phyloP scores from a whole-genome alignment of 2,113 vertebrate genomes.

The Dasyurus viverrinus region DNA sequence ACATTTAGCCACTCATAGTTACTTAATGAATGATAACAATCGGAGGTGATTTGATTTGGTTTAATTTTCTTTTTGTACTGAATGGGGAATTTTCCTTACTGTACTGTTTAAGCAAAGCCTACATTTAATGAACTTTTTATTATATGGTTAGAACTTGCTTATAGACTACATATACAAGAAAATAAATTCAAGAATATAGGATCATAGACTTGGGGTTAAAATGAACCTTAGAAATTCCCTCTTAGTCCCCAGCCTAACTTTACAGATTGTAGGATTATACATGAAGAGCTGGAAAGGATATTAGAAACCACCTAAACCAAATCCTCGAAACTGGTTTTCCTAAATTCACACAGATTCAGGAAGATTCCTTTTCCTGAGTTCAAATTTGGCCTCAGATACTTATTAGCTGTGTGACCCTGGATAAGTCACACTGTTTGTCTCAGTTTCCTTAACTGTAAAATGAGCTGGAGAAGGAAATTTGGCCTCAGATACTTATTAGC shows the following conservation, averaged over 20 bases:
- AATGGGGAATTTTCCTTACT: constrained; percentile 30
- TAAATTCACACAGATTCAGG: neutral
- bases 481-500: neutral
- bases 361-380: neutral
- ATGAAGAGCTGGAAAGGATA: neutral
- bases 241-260: neutral
- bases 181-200: neutral
- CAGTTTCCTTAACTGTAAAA: neutral
- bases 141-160: constrained; percentile 27
- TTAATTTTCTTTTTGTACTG: constrained; percentile 12
- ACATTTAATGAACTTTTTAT: neutral
- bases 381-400: neutral
- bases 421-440: neutral
- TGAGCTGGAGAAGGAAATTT: neutral
- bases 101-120: neutral
- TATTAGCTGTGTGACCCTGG: neutral
- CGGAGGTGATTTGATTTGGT: constrained; percentile 5
- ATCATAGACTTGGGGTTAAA: neutral
- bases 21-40: neutral
- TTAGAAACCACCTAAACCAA: neutral
- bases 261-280: neutral
- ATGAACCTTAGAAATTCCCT: neutral
- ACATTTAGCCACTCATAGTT: neutral
- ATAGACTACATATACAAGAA: neutral
- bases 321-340: neutral